A percentile compares a stretch with the other conserved stretches of the same genome.
Evolutionary conservation across 2,113 vertebrate genomes (phyloP).

Genomic region (Cisticola juncidis): DNA sequence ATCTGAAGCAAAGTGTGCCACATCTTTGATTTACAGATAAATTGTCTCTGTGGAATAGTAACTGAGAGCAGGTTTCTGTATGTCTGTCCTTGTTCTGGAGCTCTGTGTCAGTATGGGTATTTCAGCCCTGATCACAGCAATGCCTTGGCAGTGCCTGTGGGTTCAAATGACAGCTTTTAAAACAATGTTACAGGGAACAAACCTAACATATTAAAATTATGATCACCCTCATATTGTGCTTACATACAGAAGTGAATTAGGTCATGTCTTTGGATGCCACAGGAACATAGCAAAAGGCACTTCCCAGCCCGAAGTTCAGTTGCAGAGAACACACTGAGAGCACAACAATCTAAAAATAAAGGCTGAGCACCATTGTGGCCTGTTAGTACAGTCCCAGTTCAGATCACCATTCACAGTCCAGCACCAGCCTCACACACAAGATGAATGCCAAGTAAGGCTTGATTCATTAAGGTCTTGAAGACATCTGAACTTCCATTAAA

Average conservation of each 20-base stretch:
- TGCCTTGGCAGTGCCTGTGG: neutral
- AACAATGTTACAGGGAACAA: neutral
- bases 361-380: neutral
- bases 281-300: neutral
- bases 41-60: neutral
- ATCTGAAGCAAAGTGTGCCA: neutral
- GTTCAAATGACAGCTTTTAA: neutral
- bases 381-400: neutral
- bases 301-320: neutral
- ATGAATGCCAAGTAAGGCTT: neutral
- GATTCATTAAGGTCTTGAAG: neutral
- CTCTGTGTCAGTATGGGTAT: neutral
- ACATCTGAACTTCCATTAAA: neutral
- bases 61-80: neutral
- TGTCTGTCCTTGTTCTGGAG: neutral
- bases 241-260: neutral
- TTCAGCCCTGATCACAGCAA: neutral
- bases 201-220: neutral
- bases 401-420: neutral
- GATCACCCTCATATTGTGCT: neutral
- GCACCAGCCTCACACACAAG: neutral
- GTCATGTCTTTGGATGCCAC: neutral
- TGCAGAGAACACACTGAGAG: neutral
- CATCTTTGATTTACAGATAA: constrained; percentile 4
- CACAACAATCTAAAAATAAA: neutral